Conservation (phyloP, 2,797 vertebrate species). For the Psittacula echo region DNA sequence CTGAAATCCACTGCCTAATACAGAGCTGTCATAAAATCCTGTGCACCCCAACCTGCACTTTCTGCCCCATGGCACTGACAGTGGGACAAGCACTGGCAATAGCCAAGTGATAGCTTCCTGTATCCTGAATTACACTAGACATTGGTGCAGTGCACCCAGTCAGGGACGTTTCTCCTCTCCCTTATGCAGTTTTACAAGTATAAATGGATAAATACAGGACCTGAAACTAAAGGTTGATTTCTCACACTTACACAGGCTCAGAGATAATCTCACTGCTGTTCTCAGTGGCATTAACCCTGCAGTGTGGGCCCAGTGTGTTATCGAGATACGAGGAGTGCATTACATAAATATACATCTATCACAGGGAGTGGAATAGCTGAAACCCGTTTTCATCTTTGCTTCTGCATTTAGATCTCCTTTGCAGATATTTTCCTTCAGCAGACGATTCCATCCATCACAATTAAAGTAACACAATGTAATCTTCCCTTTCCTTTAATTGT, state of each 20-base stretch:
- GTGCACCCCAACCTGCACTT: accelerated
- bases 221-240: not conserved
- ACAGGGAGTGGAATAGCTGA: not conserved
- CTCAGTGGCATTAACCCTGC: not conserved
- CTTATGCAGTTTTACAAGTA: not conserved
- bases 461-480: slow-evolving; percentile 33
- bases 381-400: not conserved
- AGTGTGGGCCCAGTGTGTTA: not conserved
- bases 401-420: slow-evolving; percentile 12
- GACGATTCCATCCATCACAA: slow-evolving; percentile 43
- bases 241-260: not conserved
- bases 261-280: not conserved
- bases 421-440: slow-evolving; percentile 36
- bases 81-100: not conserved
- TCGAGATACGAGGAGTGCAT: slow-evolving; percentile 22
- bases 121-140: not conserved
- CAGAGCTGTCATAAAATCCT: not conserved
- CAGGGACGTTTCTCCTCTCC: not conserved
- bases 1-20: not conserved
- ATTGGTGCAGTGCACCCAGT: not conserved
- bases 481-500: slow-evolving; percentile 33
- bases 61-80: accelerated
- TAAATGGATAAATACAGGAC: not conserved
- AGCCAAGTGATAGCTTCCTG: not conserved
- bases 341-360: not conserved